Conservation (phyloP, 2,888 invertebrate genomes). For the Caenorhabditis sp. region DNA sequence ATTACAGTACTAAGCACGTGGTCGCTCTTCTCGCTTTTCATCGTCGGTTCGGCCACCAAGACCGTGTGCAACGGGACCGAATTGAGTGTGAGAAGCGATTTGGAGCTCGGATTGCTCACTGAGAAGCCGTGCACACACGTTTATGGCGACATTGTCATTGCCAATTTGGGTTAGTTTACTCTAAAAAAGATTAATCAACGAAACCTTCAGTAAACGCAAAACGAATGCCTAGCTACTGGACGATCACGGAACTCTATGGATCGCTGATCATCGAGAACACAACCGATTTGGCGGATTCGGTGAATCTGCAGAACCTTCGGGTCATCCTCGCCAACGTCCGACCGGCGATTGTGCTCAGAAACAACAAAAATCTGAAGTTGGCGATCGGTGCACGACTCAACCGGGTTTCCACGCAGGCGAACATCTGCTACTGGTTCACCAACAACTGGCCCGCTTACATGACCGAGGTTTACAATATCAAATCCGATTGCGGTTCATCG, state of each 20-base stretch:
- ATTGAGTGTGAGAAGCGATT: not conserved
- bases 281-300: conserved; percentile 23
- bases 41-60: not conserved
- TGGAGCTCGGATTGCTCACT: not conserved
- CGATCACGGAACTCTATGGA: conserved; percentile 11
- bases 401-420: not conserved
- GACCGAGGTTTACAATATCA: conserved; percentile 23
- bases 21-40: not conserved
- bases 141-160: conserved; percentile 16
- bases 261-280: conserved; percentile 32
- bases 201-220: not conserved
- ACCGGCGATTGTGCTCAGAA: conserved; percentile 13
- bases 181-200: not conserved
- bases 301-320: conserved; percentile 38
- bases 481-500: not conserved
- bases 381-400: conserved; percentile 37
- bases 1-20: conserved; percentile 18
- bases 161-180: conserved; percentile 14
- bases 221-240: conserved; percentile 8
- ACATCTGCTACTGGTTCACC: conserved; percentile 9
- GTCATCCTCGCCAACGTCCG: conserved; percentile 1
- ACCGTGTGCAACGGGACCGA: conserved; percentile 4
- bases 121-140: conserved; percentile 26
- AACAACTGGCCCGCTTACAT: conserved; percentile 32
- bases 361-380: conserved; percentile 9